A percentile compares a stretch with the other conserved stretches of the same genome.
phyloP scores from a whole-genome alignment of 2,888 invertebrate genomes.

The Ennomos quercinarius region DNA sequence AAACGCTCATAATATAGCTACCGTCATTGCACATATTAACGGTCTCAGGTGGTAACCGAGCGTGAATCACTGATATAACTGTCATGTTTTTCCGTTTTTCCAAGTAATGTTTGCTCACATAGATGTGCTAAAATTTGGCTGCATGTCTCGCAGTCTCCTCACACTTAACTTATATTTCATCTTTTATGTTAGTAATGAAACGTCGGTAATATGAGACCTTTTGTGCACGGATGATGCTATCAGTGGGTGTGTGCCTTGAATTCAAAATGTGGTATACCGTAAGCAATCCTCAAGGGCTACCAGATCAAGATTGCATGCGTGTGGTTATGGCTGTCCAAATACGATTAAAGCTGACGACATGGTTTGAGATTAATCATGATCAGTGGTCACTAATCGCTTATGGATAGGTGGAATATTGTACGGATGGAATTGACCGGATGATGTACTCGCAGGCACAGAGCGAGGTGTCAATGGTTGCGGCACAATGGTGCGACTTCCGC shows the following conservation, averaged over 20 bases:
- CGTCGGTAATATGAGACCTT: constrained; percentile 27
- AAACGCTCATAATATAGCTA: too few relatives aligned
- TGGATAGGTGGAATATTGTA: constrained; percentile 9
- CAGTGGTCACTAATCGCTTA: too few relatives aligned
- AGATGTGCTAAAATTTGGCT: constrained; percentile 63
- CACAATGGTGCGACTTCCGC: constrained; percentile 82
- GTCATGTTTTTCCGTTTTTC: constrained; percentile 73
- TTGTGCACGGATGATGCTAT: constrained; percentile 41
- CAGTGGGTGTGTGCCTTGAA: constrained; percentile 46
- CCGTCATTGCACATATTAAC: constrained; percentile 62
- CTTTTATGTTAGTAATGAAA: constrained; percentile 19
- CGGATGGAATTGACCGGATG: constrained; percentile 73
- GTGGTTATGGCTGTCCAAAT: constrained; percentile 15
- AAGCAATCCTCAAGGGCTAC: constrained; percentile 29
- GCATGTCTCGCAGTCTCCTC: constrained; percentile 41
- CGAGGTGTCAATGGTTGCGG: constrained; percentile 84
- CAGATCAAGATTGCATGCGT: constrained; percentile 25
- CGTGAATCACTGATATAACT: constrained; percentile 81
- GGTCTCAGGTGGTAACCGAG: constrained; percentile 67
- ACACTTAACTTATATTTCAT: constrained; percentile 35
- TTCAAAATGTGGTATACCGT: constrained; percentile 39
- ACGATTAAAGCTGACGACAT: constrained; percentile 6
- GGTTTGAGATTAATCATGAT: constrained; percentile 4
- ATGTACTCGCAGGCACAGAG: constrained; percentile 53
- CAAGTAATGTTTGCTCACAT: constrained; percentile 69